Conservation (phyloP, 2,888 invertebrate genomes). For the Ophion ellenae region DNA sequence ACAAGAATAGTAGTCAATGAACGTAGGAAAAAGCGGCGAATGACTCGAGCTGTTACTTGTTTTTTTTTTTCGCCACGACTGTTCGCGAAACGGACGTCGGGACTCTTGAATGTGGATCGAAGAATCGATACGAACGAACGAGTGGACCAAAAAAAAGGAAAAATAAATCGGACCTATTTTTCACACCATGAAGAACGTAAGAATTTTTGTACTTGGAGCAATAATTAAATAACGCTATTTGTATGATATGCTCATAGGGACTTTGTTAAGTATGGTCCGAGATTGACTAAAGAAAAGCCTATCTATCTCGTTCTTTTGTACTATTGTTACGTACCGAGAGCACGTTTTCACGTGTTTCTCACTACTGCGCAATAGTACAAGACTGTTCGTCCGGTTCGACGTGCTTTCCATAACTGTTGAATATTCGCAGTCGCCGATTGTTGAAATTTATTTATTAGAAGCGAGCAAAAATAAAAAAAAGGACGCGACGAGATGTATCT, state of each 20-base stretch:
- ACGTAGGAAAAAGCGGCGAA: background rate
- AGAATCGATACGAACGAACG: conserved; percentile 49
- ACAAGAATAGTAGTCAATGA: conserved; percentile 36
- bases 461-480: background rate
- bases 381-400: conserved; percentile 54
- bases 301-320: conserved; percentile 61
- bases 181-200: conserved; percentile 66
- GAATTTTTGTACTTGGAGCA: conserved; percentile 66
- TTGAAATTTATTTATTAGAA: conserved; percentile 56
- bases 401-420: conserved; percentile 42
- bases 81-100: background rate
- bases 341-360: conserved; percentile 15
- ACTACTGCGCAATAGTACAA: conserved; percentile 42
- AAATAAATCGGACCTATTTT: conserved; percentile 69
- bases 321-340: conserved; percentile 34
- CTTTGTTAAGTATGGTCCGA: conserved; percentile 56
- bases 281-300: conserved; percentile 37
- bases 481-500: background rate
- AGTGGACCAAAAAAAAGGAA: conserved; percentile 59
- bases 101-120: conserved; percentile 8
- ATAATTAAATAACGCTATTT: conserved; percentile 55
- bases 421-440: conserved; percentile 45
- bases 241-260: conserved; percentile 56
- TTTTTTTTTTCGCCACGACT: background rate
- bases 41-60: background rate